Evolutionary conservation across 2,888 invertebrate species (phyloP).

Genomic region (Resseliella maxima): DNA sequence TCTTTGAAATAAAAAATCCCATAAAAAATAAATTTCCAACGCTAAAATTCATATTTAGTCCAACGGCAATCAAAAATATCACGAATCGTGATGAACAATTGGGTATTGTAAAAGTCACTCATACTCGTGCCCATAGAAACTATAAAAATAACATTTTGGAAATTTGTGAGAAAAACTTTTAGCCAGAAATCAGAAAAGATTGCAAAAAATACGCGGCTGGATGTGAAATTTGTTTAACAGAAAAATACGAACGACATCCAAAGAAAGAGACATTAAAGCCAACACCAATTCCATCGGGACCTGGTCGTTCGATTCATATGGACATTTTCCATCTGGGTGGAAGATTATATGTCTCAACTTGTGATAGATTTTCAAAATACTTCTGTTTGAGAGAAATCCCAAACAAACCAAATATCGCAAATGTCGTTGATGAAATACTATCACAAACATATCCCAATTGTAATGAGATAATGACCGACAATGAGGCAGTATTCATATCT

Average conservation of each 20-base stretch:
- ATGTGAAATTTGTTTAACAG: neutral
- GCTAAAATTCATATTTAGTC: neutral
- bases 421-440: neutral
- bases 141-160: neutral
- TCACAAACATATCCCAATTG: neutral
- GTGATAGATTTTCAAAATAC: constrained; percentile 4
- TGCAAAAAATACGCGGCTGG: neutral
- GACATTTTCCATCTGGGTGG: neutral
- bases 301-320: neutral
- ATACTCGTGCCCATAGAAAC: neutral
- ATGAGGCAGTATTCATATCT: neutral
- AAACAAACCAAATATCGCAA: neutral
- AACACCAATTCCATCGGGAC: neutral
- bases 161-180: neutral
- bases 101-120: neutral
- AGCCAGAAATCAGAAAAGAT: neutral
- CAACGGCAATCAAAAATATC: neutral
- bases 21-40: neutral
- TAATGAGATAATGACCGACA: constrained; percentile 51
- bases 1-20: neutral
- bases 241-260: constrained; percentile 38
- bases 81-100: neutral
- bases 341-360: neutral
- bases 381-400: neutral
- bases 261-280: neutral